phyloP scores from a whole-genome alignment of 2,797 vertebrate species.

The Lophius americanus region DNA sequence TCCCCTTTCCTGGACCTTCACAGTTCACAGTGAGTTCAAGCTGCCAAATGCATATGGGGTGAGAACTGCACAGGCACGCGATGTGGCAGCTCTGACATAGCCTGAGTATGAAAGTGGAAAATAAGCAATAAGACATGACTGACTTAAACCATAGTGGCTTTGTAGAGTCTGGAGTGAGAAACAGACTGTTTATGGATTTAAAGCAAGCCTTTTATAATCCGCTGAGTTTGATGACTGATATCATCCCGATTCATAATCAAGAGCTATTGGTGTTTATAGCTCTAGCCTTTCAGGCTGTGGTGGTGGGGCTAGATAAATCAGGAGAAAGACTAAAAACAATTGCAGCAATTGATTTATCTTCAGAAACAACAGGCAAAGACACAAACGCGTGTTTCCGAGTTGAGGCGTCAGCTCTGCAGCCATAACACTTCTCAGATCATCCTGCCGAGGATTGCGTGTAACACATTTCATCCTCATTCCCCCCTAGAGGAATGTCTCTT shows the following conservation, averaged over 20 bases:
- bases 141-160: constrained; percentile 20
- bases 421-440: constrained; percentile 30
- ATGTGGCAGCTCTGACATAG: constrained; percentile 50
- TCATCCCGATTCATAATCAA: constrained; percentile 24
- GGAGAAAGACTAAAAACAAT: constrained; percentile 38
- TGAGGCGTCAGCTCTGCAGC: constrained; percentile 32
- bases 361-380: constrained; percentile 30
- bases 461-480: constrained; percentile 57
- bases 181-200: constrained; percentile 30
- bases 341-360: constrained; percentile 40
- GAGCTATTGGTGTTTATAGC: constrained; percentile 3
- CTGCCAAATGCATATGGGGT: constrained; percentile 43
- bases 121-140: constrained; percentile 49
- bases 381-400: constrained; percentile 23
- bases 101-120: constrained; percentile 45
- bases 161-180: constrained; percentile 25
- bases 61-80: constrained; percentile 45
- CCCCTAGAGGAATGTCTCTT: constrained; percentile 67
- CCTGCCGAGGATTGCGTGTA: constrained; percentile 20
- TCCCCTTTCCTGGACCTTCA: constrained; percentile 59
- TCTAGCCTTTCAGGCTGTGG: constrained; percentile 9
- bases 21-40: constrained; percentile 71
- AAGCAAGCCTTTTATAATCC: constrained; percentile 24
- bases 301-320: constrained; percentile 29
- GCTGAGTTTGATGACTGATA: constrained; percentile 35